Evolutionary conservation across 1,140 invertebrate species (phyloP).

Genomic region (Formica exsecta): DNA sequence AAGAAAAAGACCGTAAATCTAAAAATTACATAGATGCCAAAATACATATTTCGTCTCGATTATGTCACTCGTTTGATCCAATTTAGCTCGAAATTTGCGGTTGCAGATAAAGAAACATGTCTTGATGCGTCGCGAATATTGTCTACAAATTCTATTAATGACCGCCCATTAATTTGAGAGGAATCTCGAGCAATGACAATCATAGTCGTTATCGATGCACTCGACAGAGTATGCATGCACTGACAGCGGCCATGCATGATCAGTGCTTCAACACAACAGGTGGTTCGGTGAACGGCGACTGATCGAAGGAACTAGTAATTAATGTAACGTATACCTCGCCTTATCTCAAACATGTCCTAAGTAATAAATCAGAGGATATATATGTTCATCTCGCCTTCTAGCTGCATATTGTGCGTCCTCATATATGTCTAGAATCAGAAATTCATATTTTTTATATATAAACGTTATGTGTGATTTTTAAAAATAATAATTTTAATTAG

Average conservation of each 20-base stretch:
- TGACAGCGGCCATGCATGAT: slow-evolving; percentile 26
- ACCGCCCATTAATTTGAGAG: slow-evolving; percentile 11
- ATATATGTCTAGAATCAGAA: neutral
- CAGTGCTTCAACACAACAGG: slow-evolving; percentile 59
- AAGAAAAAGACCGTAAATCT: neutral
- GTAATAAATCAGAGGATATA: slow-evolving; percentile 38
- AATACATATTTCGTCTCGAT: neutral
- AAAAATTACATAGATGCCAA: neutral
- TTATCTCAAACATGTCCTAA: slow-evolving; percentile 45
- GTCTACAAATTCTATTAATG: slow-evolving; percentile 27
- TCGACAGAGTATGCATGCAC: slow-evolving; percentile 21
- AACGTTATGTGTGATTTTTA: neutral
- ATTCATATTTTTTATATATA: too few relatives aligned
- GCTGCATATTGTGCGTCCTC: too few relatives aligned
- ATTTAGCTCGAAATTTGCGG: neutral
- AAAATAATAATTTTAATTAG: neutral
- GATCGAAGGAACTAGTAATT: slow-evolving; percentile 59
- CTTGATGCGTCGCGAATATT: neutral
- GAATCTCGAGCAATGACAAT: slow-evolving; percentile 6
- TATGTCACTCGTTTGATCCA: neutral
- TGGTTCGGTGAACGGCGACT: slow-evolving; percentile 49
- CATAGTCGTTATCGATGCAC: slow-evolving; percentile 49
- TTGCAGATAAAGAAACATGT: neutral
- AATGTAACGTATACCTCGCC: slow-evolving; percentile 48
- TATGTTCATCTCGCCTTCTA: neutral